phyloP scores from a whole-genome alignment of 2,888 invertebrate species.

The Sarcophaga caerulescens region DNA sequence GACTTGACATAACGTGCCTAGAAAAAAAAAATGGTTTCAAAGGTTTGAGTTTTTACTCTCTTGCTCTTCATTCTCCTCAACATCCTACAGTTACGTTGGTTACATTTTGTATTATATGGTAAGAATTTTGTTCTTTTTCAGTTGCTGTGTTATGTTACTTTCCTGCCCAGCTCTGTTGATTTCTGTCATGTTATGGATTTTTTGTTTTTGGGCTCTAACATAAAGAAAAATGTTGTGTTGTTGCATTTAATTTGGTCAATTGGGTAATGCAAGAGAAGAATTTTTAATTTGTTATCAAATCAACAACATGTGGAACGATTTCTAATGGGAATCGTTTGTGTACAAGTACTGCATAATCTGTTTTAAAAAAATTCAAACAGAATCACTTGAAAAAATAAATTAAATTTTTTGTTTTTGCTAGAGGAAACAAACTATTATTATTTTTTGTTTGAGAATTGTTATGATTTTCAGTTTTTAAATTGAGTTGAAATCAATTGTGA shows the following conservation, averaged over 20 bases:
- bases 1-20: background rate
- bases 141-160: too few species aligned
- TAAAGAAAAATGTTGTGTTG: background rate
- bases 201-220: background rate
- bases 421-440: too few species aligned
- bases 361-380: background rate
- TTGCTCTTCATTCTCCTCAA: too few species aligned
- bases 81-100: too few species aligned
- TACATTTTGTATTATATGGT: too few species aligned
- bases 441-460: background rate
- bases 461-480: background rate
- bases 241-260: slow-evolving; percentile 2
- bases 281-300: slow-evolving; percentile 17
- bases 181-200: background rate
- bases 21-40: background rate
- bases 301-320: slow-evolving; percentile 29
- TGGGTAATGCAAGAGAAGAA: background rate
- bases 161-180: too few species aligned
- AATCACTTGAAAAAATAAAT: too few species aligned
- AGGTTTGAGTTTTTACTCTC: too few species aligned
- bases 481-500: too few species aligned
- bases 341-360: background rate
- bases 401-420: too few species aligned
- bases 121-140: too few species aligned
- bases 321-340: slow-evolving; percentile 29